A percentile compares a stretch with the other conserved stretches of the same genome.
Evolutionary conservation across 2,797 vertebrate genomes (phyloP).

Genomic region (Acanthornis magna): DNA sequence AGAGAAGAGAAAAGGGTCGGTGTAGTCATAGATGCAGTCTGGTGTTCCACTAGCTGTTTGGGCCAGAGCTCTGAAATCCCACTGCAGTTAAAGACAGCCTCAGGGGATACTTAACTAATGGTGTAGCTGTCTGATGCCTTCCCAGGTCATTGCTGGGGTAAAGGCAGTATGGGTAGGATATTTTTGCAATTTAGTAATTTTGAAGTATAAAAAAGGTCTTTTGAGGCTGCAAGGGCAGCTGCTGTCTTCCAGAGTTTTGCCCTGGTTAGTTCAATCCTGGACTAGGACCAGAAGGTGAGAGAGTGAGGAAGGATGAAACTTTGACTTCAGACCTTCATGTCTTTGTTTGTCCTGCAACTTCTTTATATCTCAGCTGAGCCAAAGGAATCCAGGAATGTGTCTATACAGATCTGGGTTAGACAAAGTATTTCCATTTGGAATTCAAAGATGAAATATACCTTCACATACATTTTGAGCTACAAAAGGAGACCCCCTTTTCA

Average conservation of each 20-base stretch:
- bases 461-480: neutral
- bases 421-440: neutral
- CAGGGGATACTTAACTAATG: neutral
- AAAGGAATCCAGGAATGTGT: neutral
- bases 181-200: slow-evolving; percentile 7
- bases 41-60: neutral
- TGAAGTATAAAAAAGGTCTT: neutral
- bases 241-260: neutral
- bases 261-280: neutral
- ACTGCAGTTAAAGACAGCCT: neutral
- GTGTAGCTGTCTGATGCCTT: neutral
- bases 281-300: neutral
- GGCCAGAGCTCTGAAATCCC: neutral
- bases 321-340: neutral
- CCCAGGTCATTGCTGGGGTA: neutral
- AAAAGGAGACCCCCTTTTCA: neutral
- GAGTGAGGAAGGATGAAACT: neutral
- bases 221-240: neutral
- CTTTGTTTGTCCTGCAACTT: neutral
- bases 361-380: neutral
- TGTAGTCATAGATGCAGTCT: neutral
- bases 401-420: neutral
- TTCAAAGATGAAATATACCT: neutral
- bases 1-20: neutral
- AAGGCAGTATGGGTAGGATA: neutral